phyloP scores from a whole-genome alignment of 2,888 invertebrate genomes.

The Sinopyrophorus schimmeli region DNA sequence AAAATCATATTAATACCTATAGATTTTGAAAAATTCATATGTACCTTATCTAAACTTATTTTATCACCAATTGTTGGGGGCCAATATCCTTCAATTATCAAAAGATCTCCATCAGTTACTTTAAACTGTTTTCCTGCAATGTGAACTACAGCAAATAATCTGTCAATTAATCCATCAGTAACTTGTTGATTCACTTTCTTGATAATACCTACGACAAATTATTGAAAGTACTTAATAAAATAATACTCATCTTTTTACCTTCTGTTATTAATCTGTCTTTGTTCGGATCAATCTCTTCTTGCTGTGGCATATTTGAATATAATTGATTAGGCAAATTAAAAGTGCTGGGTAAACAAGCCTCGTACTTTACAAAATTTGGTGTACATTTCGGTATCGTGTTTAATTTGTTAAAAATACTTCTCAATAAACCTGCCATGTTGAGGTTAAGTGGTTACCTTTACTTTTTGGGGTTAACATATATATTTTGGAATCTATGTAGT shows the following conservation, averaged over 20 bases:
- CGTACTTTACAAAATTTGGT: background rate
- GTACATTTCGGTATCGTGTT: slow-evolving; percentile 1
- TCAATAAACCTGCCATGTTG: slow-evolving; percentile 19
- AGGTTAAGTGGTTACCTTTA: too few species aligned
- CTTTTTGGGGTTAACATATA: slow-evolving; percentile 1
- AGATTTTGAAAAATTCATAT: background rate
- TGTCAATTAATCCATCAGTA: slow-evolving; percentile 56
- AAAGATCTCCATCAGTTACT: slow-evolving; percentile 81
- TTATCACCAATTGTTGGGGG: slow-evolving; percentile 79
- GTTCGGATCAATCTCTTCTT: slow-evolving; percentile 47
- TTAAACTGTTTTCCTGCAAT: slow-evolving; percentile 83
- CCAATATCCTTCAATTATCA: slow-evolving; percentile 83
- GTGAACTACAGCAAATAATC: slow-evolving; percentile 82
- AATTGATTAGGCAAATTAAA: slow-evolving; percentile 1
- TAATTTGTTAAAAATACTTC: slow-evolving; percentile 15
- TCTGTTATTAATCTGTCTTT: slow-evolving; percentile 39
- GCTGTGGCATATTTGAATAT: slow-evolving; percentile 33
- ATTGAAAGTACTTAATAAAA: background rate
- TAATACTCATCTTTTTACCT: slow-evolving; percentile 36
- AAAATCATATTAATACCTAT: background rate
- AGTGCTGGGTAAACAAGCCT: background rate
- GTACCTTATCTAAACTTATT: slow-evolving; percentile 78
- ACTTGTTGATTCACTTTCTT: slow-evolving; percentile 67
- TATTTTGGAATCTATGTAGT: too few species aligned
- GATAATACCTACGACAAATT: slow-evolving; percentile 57